Percentiles rank a stretch among this genome's conserved stretches.
These are phyloP conservation scores for Agrilus biguttatus DNA, from an alignment of 2,888 invertebrate genomes.

Conservation along the genomic window DNA sequence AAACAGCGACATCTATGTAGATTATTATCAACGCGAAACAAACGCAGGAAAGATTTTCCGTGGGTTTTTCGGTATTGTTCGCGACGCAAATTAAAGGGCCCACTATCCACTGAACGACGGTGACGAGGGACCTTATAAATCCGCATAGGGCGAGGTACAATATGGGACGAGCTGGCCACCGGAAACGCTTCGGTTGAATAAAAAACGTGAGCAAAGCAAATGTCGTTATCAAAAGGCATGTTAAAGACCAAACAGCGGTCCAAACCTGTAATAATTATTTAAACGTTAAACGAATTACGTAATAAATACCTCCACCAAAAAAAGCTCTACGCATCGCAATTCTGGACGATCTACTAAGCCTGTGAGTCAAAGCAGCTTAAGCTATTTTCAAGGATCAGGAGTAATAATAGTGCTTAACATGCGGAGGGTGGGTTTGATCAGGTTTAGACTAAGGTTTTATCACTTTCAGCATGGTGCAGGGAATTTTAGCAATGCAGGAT, in stretches of 20 bases:
- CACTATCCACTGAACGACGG: slow-evolving; percentile 19
- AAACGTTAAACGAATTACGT: no score
- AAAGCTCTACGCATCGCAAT: no score
- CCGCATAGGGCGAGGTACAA: slow-evolving; percentile 75
- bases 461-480: no score
- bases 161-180: slow-evolving; percentile 85
- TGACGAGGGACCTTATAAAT: slow-evolving; percentile 19
- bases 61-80: slow-evolving; percentile 6
- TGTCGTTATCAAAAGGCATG: slow-evolving; percentile 66
- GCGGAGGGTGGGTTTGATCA: no score
- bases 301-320: no score
- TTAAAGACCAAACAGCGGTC: slow-evolving; percentile 62
- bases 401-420: no score
- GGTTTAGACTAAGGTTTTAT: no score
- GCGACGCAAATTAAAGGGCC: slow-evolving; percentile 19
- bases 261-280: slow-evolving; percentile 34
- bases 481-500: no score
- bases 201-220: slow-evolving; percentile 78
- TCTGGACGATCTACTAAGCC: no score
- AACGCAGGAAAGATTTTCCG: slow-evolving; percentile 14
- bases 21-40: slow-evolving; percentile 19
- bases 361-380: no score
- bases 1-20: slow-evolving; percentile 66
- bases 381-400: no score
- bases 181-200: slow-evolving; percentile 77